phyloP scores from a whole-genome alignment of 2,113 vertebrate species.

The Porphyrio hochstetteri region DNA sequence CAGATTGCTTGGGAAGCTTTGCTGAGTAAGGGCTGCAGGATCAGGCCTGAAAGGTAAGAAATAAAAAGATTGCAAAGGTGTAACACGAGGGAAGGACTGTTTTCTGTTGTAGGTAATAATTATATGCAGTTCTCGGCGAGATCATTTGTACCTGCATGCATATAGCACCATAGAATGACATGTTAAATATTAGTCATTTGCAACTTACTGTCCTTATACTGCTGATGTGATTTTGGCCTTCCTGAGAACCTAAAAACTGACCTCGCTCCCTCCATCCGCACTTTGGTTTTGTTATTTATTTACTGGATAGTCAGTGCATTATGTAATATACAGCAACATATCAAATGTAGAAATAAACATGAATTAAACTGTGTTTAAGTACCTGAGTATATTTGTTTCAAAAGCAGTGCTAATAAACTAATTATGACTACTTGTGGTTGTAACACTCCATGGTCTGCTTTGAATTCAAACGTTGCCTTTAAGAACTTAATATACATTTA shows the following conservation, averaged over 20 bases:
- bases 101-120: neutral
- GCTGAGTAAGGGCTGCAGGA: slow-evolving; percentile 67
- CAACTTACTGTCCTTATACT: neutral
- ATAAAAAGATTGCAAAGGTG: neutral
- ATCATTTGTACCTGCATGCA: neutral
- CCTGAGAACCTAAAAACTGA: neutral
- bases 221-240: slow-evolving; percentile 1
- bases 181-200: neutral
- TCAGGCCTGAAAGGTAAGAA: slow-evolving; percentile 61
- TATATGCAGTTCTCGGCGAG: neutral
- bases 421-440: neutral
- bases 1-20: neutral
- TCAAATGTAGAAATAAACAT: neutral
- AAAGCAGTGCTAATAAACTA: slow-evolving; percentile 46
- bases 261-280: neutral
- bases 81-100: neutral
- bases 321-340: slow-evolving; percentile 5
- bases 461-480: neutral
- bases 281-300: slow-evolving; percentile 27
- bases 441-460: neutral
- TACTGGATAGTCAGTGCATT: slow-evolving; percentile 19
- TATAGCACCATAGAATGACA: neutral
- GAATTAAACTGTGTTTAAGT: neutral
- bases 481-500: neutral
- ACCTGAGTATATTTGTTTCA: neutral